Conservation (phyloP, 2,797 vertebrate species). For the Takifugu ocellatus region DNA sequence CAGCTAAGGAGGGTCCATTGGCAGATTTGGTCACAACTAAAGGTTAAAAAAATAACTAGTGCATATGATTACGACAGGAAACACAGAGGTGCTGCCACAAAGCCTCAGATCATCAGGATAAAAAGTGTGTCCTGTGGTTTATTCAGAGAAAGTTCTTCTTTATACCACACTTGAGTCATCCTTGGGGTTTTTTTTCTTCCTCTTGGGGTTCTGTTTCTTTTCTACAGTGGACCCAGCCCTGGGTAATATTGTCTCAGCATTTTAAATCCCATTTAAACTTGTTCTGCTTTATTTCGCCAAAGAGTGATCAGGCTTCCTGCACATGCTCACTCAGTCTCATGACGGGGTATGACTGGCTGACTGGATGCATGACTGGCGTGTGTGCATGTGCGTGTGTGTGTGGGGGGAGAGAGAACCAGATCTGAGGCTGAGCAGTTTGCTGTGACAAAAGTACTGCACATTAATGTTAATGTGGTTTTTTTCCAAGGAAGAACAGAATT, state of each 20-base stretch:
- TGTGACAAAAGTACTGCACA: not conserved
- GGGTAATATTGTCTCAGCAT: not conserved
- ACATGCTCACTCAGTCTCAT: constrained; percentile 54
- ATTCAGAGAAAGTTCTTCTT: too few relatives aligned
- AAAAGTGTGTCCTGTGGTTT: too few relatives aligned
- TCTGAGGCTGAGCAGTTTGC: constrained; percentile 14
- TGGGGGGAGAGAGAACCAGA: constrained; percentile 1
- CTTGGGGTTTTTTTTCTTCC: too few relatives aligned
- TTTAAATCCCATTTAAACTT: constrained; percentile 25
- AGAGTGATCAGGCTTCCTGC: constrained; percentile 51
- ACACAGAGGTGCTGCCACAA: too few relatives aligned
- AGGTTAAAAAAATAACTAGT: too few relatives aligned
- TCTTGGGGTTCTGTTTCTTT: not conserved
- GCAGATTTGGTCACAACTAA: too few relatives aligned
- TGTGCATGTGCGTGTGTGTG: not conserved
- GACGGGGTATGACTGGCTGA: constrained; percentile 63
- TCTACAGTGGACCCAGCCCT: not conserved
- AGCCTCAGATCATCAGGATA: too few relatives aligned
- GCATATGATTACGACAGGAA: too few relatives aligned
- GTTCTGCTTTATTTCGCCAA: constrained; percentile 21
- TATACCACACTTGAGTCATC: not conserved
- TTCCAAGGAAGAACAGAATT: not conserved
- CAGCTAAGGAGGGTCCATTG: too few relatives aligned
- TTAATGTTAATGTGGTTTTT: not conserved
- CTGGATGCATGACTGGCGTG: constrained; percentile 49